Evolutionary conservation across 2,888 invertebrate species (phyloP).

Genomic region (Parnassius smintheus): DNA sequence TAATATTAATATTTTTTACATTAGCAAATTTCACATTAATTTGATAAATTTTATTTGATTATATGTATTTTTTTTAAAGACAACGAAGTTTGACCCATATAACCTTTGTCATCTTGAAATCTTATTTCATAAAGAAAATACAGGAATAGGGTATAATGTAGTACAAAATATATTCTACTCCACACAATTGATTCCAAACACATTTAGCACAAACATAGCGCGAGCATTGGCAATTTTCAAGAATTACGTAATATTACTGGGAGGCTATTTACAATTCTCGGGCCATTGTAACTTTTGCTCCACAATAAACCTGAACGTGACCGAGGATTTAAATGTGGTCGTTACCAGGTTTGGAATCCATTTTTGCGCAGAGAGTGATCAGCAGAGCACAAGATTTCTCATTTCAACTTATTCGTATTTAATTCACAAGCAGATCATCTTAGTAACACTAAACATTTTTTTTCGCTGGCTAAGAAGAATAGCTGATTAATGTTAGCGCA

Average conservation of each 20-base stretch:
- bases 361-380: slow-evolving; percentile 22
- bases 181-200: neutral
- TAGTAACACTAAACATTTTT: too few species aligned
- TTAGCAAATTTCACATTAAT: too few species aligned
- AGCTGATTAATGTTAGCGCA: neutral
- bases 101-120: too few species aligned
- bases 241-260: slow-evolving; percentile 59
- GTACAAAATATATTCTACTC: too few species aligned
- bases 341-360: slow-evolving; percentile 20
- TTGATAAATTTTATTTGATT: too few species aligned
- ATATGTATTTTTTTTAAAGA: too few species aligned
- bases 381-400: slow-evolving; percentile 1
- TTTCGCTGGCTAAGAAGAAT: slow-evolving; percentile 1
- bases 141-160: too few species aligned
- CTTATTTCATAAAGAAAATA: too few species aligned
- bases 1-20: too few species aligned
- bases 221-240: slow-evolving; percentile 40
- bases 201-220: neutral
- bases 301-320: slow-evolving; percentile 73
- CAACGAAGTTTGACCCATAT: too few species aligned
- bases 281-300: slow-evolving; percentile 67
- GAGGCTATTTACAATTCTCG: slow-evolving; percentile 54
- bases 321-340: slow-evolving; percentile 58
- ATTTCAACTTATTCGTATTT: neutral
- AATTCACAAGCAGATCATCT: neutral